A percentile compares a stretch with the other conserved stretches of the same genome.
phyloP scores from a whole-genome alignment of 2,888 invertebrate species.

The Beris chalybata region DNA sequence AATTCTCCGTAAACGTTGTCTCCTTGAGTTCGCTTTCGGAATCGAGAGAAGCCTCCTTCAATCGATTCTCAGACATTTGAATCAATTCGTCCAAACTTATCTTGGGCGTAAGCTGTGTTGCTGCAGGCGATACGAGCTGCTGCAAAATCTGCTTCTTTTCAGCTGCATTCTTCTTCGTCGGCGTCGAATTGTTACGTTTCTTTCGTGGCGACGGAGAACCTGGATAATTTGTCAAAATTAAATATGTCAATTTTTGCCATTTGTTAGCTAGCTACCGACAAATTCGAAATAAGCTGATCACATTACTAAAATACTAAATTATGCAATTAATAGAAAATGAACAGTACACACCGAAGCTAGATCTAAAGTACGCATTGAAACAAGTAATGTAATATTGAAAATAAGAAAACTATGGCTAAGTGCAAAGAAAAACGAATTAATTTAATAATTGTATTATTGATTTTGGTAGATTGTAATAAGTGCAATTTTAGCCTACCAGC shows the following conservation, averaged over 20 bases:
- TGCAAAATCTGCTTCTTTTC: conserved; percentile 80
- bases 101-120: conserved; percentile 58
- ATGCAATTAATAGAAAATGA: conserved; percentile 5
- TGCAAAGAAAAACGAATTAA: conserved; percentile 11
- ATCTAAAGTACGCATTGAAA: conserved; percentile 4
- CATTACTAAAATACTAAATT: background rate
- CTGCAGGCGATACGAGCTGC: conserved; percentile 72
- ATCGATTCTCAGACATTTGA: conserved; percentile 68
- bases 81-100: conserved; percentile 73
- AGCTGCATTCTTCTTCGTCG: conserved; percentile 73
- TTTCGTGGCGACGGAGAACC: conserved; percentile 78
- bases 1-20: conserved; percentile 63
- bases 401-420: conserved; percentile 5
- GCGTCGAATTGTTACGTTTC: conserved; percentile 78
- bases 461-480: conserved; percentile 14
- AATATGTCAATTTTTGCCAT: background rate
- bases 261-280: background rate
- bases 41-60: conserved; percentile 59
- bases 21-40: conserved; percentile 61
- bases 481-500: conserved; percentile 48
- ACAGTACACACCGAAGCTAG: background rate
- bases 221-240: conserved; percentile 47
- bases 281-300: background rate
- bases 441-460: background rate
- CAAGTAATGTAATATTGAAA: background rate